These are phyloP conservation scores for Chrysodeixis includens DNA, from an alignment of 2,888 invertebrate genomes.

Conservation along the genomic window DNA sequence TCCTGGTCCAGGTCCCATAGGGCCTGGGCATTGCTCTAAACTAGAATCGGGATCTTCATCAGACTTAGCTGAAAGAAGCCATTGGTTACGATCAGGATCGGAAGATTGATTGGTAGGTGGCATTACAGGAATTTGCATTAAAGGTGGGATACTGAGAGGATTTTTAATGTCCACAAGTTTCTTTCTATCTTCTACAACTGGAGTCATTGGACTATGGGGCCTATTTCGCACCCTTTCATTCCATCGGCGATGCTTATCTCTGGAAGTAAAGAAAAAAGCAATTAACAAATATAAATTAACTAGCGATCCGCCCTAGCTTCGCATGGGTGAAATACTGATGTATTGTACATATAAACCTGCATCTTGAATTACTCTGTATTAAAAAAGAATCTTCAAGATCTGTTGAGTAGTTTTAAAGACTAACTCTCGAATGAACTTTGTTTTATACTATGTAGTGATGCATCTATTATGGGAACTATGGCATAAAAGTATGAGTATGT, in stretches of 20 bases:
- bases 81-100: conserved; percentile 68
- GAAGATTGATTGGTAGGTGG: conserved; percentile 72
- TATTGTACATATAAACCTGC: too few relatives aligned
- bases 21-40: conserved; percentile 51
- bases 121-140: conserved; percentile 80
- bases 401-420: too few relatives aligned
- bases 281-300: too few relatives aligned
- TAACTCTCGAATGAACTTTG: too few relatives aligned
- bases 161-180: conserved; percentile 65
- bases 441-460: too few relatives aligned
- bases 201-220: conserved; percentile 74
- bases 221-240: conserved; percentile 74
- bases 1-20: conserved; percentile 60
- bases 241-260: conserved; percentile 79
- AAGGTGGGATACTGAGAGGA: conserved; percentile 69
- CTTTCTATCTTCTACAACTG: conserved; percentile 74
- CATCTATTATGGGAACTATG: too few relatives aligned
- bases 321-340: too few relatives aligned
- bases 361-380: too few relatives aligned
- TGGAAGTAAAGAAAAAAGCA: conserved; percentile 59
- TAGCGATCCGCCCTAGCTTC: too few relatives aligned
- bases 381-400: too few relatives aligned
- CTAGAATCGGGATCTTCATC: conserved; percentile 67
- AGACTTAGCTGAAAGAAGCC: conserved; percentile 71
- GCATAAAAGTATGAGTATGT: too few relatives aligned